Conservation (phyloP, 2,113 vertebrate species). For the Gobio gobio region DNA sequence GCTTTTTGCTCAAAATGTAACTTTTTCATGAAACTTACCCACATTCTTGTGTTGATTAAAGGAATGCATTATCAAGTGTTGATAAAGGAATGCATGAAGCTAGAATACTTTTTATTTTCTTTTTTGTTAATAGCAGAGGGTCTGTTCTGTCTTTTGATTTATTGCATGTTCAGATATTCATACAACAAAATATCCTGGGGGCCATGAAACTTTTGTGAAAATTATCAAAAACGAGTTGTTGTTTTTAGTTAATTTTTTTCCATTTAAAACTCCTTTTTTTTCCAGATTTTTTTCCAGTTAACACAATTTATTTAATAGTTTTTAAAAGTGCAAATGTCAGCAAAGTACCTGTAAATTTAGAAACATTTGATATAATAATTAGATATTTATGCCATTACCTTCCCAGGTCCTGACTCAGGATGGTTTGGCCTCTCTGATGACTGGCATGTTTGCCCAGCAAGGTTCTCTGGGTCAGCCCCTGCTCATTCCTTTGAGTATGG, state of each 20-base stretch:
- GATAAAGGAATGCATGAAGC: no score
- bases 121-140: no score
- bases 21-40: no score
- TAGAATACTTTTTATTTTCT: no score
- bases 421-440: conserved; percentile 93
- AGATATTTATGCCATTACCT: background rate
- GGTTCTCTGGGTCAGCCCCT: conserved; percentile 93
- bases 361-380: background rate
- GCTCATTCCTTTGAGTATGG: conserved; percentile 96
- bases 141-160: no score
- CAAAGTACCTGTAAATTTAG: background rate
- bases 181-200: no score
- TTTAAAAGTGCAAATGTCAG: background rate
- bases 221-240: no score
- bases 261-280: background rate
- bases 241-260: background rate
- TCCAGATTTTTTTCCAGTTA: background rate
- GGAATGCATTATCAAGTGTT: no score
- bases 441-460: conserved; percentile 94
- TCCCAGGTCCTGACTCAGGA: conserved; percentile 95
- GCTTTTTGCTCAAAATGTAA: no score
- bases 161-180: no score
- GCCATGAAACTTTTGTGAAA: no score
- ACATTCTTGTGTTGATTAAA: no score
- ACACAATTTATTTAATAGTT: background rate